These are phyloP conservation scores for Limosa lapponica DNA, from an alignment of 2,797 vertebrate genomes.

Conservation along the genomic window DNA sequence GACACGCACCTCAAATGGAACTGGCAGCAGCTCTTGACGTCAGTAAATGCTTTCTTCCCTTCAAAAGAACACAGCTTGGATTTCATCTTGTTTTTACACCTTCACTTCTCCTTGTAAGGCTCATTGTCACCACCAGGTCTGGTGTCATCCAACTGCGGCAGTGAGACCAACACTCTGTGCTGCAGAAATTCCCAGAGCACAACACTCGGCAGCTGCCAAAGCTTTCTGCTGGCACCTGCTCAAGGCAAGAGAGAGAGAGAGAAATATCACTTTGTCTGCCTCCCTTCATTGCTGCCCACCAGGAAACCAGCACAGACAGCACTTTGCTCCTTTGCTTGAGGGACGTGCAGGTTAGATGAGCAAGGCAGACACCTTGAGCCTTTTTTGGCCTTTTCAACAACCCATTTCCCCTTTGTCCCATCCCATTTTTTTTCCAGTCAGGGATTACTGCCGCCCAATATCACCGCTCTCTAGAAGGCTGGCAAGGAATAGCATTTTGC, in stretches of 20 bases:
- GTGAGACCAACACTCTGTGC: conserved; percentile 62
- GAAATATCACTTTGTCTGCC: conserved; percentile 40
- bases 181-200: conserved; percentile 62
- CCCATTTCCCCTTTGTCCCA: neutral
- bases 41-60: conserved; percentile 54
- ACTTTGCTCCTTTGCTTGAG: conserved; percentile 21
- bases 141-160: conserved; percentile 64
- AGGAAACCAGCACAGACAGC: conserved; percentile 43
- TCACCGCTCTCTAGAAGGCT: neutral
- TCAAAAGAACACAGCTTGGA: conserved; percentile 60
- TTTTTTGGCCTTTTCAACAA: neutral
- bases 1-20: conserved; percentile 31
- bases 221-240: conserved; percentile 63
- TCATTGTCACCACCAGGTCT: conserved; percentile 53
- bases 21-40: conserved; percentile 31
- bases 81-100: conserved; percentile 70
- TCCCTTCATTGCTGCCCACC: conserved; percentile 31
- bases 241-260: conserved; percentile 32
- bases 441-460: neutral
- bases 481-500: neutral
- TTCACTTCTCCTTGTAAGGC: conserved; percentile 68
- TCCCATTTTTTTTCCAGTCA: neutral
- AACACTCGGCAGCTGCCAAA: conserved; percentile 62
- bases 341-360: neutral
- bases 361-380: neutral